Evolutionary conservation across 2,113 vertebrate genomes (phyloP), one percentile per base, ranked within the genome.

Genomic region (Corynorhinus townsendii): DNA sequence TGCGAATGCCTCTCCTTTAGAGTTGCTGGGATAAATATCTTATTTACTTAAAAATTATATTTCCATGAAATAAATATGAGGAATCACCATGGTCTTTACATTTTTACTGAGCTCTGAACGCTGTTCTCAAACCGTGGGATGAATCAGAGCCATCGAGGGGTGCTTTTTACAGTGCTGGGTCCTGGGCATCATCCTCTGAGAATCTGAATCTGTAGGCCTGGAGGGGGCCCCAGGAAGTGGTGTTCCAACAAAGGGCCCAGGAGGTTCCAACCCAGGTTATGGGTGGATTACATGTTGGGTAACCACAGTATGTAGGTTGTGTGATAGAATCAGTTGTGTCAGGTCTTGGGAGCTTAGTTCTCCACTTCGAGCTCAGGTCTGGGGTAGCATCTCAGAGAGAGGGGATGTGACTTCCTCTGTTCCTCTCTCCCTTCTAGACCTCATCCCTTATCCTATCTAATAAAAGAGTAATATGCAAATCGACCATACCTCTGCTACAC

Each of bases 41-140:
- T 91, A 43, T 49, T 92, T 68, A 77, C 91, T 94, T 79, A 52
- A 90, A 91, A 7, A 88, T 68, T 85, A n/a, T 72, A 45, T 85
- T 15, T 40, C 33, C 7, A 40, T 40, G 59, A 62, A 88, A 75
- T 77, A 93, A 92, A 35, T 30, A 64, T 45, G 72, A n/a, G 56
- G 43, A 33, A 71, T 72, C 30, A 38, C n/a, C 1, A 2, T 33
- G 64, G 40, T 45, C 26, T 90, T 93, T 84, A 64, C 35, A 59
- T 83, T 75, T 90, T 90, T 66, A 59, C 30, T 56, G 81, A 69
- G 14, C 43, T 89, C 49, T 30, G 75, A 56, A 91, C 75, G 38
- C 75, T 75, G 15, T 43, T 91, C 12, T 64, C 28, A 80, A 66
- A 87, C 5, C 1, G 56, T 75, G 59, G 49, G 33, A 43, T 79